Evolutionary conservation across 2,113 vertebrate genomes (phyloP).

Genomic region (Galemys pyrenaicus): DNA sequence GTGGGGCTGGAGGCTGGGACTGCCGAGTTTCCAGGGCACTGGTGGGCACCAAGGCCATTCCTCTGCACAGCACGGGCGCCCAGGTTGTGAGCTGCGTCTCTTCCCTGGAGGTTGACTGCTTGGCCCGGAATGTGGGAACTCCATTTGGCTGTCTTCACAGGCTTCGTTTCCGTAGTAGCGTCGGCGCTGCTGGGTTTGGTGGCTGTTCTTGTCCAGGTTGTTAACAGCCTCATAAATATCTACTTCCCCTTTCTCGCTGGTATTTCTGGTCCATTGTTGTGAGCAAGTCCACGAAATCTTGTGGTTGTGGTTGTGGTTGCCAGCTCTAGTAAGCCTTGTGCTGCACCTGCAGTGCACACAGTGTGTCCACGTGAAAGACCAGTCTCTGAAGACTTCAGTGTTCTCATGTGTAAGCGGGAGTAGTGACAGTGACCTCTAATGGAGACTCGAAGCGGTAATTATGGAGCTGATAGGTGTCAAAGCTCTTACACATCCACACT

Average conservation of each 20-base stretch:
- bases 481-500: neutral
- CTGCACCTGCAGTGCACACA: neutral
- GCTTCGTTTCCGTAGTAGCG: neutral
- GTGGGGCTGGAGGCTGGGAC: neutral
- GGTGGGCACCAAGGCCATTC: neutral
- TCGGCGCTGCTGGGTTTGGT: neutral
- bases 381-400: neutral
- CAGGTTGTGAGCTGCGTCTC: neutral
- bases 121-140: neutral
- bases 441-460: neutral
- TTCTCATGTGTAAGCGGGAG: neutral
- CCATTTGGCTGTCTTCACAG: constrained; percentile 28
- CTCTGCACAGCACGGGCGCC: neutral
- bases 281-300: neutral
- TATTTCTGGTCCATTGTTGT: neutral
- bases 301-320: neutral
- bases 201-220: constrained; percentile 35
- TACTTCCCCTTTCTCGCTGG: constrained; percentile 20
- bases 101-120: neutral
- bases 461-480: neutral
- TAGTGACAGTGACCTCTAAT: neutral
- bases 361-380: rapidly evolving
- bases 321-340: neutral
- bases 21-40: neutral
- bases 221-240: constrained; percentile 41